Percentiles rank a stretch among this genome's conserved stretches.
Evolutionary conservation across 2,888 invertebrate genomes (phyloP).

Genomic region (Drosophila quinaria): DNA sequence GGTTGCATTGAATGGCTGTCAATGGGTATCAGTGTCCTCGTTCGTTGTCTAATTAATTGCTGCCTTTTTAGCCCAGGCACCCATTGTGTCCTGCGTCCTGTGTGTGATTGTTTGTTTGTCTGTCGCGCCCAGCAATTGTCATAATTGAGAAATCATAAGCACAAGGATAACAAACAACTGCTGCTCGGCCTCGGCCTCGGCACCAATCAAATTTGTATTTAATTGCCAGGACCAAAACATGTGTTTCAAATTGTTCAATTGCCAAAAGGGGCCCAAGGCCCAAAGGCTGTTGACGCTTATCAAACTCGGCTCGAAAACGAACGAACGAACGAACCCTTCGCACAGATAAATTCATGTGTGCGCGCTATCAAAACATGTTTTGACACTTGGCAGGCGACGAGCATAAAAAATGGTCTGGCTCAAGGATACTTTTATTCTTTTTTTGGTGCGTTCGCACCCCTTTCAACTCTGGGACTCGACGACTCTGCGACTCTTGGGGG

Average conservation of each 20-base stretch:
- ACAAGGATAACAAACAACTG: slow-evolving; percentile 45
- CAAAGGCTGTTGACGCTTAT: slow-evolving; percentile 64
- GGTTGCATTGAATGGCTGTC: slow-evolving; percentile 53
- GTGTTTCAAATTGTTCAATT: slow-evolving; percentile 73
- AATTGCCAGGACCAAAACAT: slow-evolving; percentile 76
- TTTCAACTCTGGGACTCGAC: slow-evolving; percentile 25
- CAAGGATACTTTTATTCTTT: not conserved
- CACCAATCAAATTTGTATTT: slow-evolving; percentile 74
- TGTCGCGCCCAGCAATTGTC: slow-evolving; percentile 60
- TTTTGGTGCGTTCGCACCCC: slow-evolving; percentile 37
- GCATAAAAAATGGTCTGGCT: slow-evolving; percentile 81
- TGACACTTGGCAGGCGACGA: slow-evolving; percentile 82
- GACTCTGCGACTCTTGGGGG: slow-evolving; percentile 31
- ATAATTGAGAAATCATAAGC: slow-evolving; percentile 78
- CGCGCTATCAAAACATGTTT: slow-evolving; percentile 84
- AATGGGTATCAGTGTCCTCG: slow-evolving; percentile 64
- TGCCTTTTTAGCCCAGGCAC: slow-evolving; percentile 39
- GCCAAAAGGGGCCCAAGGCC: slow-evolving; percentile 32
- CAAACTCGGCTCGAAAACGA: slow-evolving; percentile 45
- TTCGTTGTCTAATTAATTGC: slow-evolving; percentile 71
- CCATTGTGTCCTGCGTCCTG: slow-evolving; percentile 30
- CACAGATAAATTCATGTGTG: slow-evolving; percentile 46
- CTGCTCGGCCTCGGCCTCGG: not conserved
- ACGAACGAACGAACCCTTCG: slow-evolving; percentile 7
- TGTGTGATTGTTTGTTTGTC: slow-evolving; percentile 41